A percentile compares a stretch with the other conserved stretches of the same genome.
phyloP scores from a whole-genome alignment of 2,888 invertebrate genomes.

The Drosophila bunnanda region DNA sequence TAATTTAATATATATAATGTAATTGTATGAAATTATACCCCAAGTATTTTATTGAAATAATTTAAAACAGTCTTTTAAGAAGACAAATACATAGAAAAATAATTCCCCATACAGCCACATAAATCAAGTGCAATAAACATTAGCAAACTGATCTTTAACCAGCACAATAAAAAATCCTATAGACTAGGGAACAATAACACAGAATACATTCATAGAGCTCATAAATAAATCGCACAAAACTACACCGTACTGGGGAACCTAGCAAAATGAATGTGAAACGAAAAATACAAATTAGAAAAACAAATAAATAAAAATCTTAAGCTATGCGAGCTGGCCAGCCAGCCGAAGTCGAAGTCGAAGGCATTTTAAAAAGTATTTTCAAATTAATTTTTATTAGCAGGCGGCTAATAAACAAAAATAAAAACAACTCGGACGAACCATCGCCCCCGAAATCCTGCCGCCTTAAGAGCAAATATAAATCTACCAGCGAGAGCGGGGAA shows the following conservation, averaged over 20 bases:
- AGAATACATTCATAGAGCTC: slow-evolving; percentile 53
- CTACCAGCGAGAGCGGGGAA: slow-evolving; percentile 42
- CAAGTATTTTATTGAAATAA: too few species aligned
- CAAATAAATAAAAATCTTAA: slow-evolving; percentile 78
- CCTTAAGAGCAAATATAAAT: slow-evolving; percentile 65
- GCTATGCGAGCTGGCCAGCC: slow-evolving; percentile 39
- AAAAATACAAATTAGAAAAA: slow-evolving; percentile 64
- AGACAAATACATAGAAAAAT: slow-evolving; percentile 46
- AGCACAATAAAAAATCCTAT: slow-evolving; percentile 15
- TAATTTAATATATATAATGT: neutral
- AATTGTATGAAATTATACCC: neutral
- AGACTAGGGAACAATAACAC: slow-evolving; percentile 27
- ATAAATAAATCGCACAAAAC: slow-evolving; percentile 63
- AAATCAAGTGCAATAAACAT: slow-evolving; percentile 64
- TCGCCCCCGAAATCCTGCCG: slow-evolving; percentile 20
- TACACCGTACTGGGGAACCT: slow-evolving; percentile 56
- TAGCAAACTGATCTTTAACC: slow-evolving; percentile 44
- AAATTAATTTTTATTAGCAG: slow-evolving; percentile 79
- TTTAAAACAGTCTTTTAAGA: slow-evolving; percentile 13
- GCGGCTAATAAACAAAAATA: slow-evolving; percentile 72
- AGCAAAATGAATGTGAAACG: slow-evolving; percentile 61
- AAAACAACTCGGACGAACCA: slow-evolving; percentile 39
- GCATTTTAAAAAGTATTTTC: slow-evolving; percentile 79
- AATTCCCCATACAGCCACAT: slow-evolving; percentile 54
- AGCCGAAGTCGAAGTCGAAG: slow-evolving; percentile 43